These are phyloP conservation scores for Cryptus armator DNA, from an alignment of 2,888 invertebrate genomes.

Conservation along the genomic window DNA sequence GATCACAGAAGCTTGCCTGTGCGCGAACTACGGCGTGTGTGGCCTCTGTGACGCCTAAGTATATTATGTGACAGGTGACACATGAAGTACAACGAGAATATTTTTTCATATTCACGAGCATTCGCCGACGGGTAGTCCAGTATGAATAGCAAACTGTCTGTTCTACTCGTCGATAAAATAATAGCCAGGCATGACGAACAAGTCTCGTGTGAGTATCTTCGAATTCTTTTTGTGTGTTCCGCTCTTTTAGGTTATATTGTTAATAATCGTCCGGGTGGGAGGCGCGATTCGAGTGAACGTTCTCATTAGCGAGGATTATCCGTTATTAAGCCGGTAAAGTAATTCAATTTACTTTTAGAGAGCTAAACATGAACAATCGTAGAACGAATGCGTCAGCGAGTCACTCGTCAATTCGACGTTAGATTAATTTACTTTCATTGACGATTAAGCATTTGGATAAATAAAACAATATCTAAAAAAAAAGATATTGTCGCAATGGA, in stretches of 20 bases:
- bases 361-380: slow-evolving; percentile 50
- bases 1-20: neutral
- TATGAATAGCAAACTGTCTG: slow-evolving; percentile 33
- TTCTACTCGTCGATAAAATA: slow-evolving; percentile 11
- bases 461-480: neutral
- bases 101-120: slow-evolving; percentile 12
- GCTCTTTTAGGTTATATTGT: slow-evolving; percentile 51
- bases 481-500: slow-evolving; percentile 85
- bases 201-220: slow-evolving; percentile 41
- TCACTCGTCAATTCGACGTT: slow-evolving; percentile 14
- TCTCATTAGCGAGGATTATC: neutral
- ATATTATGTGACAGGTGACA: slow-evolving; percentile 53
- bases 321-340: neutral
- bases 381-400: neutral
- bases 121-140: slow-evolving; percentile 13
- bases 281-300: neutral
- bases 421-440: neutral
- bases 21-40: slow-evolving; percentile 17
- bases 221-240: neutral
- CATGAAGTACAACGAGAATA: slow-evolving; percentile 23
- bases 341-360: slow-evolving; percentile 42
- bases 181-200: neutral
- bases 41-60: slow-evolving; percentile 36
- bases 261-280: neutral
- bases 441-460: slow-evolving; percentile 25